These are phyloP conservation scores for Urocyon cinereoargenteus DNA, from an alignment of 2,797 vertebrate genomes.

Conservation along the genomic window DNA sequence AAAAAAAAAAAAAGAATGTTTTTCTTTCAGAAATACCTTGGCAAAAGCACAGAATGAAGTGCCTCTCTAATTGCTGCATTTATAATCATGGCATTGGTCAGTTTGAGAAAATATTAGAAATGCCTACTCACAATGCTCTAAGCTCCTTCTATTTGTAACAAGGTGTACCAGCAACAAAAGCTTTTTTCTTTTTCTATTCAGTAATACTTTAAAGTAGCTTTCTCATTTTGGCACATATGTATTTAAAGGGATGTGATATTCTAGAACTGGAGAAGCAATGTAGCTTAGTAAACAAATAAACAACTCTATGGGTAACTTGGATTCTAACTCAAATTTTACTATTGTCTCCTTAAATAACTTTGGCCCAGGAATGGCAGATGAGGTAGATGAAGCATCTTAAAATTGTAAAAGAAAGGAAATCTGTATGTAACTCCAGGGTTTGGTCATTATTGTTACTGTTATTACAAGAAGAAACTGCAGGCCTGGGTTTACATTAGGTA, in stretches of 20 bases:
- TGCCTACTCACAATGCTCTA: not conserved
- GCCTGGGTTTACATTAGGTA: constrained; percentile 9
- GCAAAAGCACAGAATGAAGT: constrained; percentile 41
- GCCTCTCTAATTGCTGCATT: constrained; percentile 60
- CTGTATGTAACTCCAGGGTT: constrained; percentile 14
- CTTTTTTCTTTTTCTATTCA: not conserved
- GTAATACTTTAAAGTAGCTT: not conserved
- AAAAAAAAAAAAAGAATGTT: too few species aligned
- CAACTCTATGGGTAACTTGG: not conserved
- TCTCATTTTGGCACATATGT: not conserved
- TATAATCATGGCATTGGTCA: constrained; percentile 53
- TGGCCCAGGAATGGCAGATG: constrained; percentile 5
- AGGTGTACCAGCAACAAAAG: not conserved
- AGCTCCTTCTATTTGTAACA: constrained; percentile 51
- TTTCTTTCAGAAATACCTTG: constrained; percentile 52
- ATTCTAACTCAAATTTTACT: constrained; percentile 19
- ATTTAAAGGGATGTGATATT: not conserved
- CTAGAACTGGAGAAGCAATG: not conserved
- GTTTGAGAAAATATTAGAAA: constrained; percentile 67
- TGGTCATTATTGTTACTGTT: constrained; percentile 7
- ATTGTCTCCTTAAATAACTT: not conserved
- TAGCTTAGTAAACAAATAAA: not conserved
- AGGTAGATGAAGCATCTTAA: not conserved
- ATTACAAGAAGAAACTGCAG: constrained; percentile 33
- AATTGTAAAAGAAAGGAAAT: constrained; percentile 55